Base-by-base conservation (phyloP, 1,140 invertebrate species). In the Cherax quadricarinatus region DNA sequence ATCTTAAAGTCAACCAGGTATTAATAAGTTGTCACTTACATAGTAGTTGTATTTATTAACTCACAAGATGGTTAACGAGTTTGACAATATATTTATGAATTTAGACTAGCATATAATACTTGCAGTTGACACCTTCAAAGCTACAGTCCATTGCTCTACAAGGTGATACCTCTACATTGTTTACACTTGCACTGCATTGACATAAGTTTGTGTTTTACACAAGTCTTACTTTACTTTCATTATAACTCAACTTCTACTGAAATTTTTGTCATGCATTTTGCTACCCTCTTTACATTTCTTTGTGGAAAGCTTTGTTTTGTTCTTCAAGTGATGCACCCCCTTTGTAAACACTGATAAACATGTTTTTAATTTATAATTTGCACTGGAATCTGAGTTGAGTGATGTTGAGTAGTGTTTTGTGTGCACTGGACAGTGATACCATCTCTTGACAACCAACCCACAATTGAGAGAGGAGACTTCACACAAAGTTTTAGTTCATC, bases 1-100 rank as follows among this genome's bases (percentile, higher is more conserved):
- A 78, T 80, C 85, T 91, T 41, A 91, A 91, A 87, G 90, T 91
- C 79, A 91, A 91, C 73, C 90, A 91, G 90, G 90, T 91, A 91
- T 86, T 91, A 60, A n/a, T 41, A 62, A 62, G n/a, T 51, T 88
- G 41, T 41, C 30, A 41, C 30, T 41, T 41, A 41, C 30, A 41
- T 2, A 41, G 5, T 66, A 21, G 18, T 41, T 88, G 41, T 73
- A 48, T 14, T 48, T 81, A 21, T 2, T 81, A 51, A 75, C 24
- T 81, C 10, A 14, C 30, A 21, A 3, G 24, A 66, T 9, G 53
- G 14, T 66, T 48, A 70, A 66, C 30, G 70, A 41, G 83, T 53
- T 85, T 85, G 57, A 70, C 30, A 70, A 85, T 49, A n/a, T 16
- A 84, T 57, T 85, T 41, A 66, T 85, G 83, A 70, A 85, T 70